These are phyloP conservation scores for Caenorhabditis sp. DNA, from an alignment of 2,888 invertebrate species.

Conservation along the genomic window DNA sequence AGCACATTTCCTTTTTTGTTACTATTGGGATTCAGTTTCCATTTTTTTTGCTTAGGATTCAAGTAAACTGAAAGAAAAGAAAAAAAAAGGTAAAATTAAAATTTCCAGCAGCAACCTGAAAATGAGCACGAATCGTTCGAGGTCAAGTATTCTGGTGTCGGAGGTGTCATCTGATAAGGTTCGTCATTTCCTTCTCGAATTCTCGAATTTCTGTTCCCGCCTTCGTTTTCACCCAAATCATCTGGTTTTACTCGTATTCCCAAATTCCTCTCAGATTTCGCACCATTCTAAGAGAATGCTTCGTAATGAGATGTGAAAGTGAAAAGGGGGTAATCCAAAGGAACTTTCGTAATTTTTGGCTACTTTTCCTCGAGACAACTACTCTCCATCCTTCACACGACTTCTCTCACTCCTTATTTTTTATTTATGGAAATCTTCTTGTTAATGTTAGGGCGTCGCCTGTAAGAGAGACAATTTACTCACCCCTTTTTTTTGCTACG, in stretches of 20 bases:
- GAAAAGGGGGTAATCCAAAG: conserved; percentile 1
- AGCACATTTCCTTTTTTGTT: background rate
- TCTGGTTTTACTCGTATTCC: conserved; percentile 51
- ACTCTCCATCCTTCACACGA: conserved; percentile 12
- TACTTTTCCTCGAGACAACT: background rate
- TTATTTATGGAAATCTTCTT: conserved; percentile 64
- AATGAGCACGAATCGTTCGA: conserved; percentile 46
- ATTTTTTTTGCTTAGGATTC: conserved; percentile 14
- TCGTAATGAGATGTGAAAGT: conserved; percentile 54
- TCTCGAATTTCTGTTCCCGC: conserved; percentile 21
- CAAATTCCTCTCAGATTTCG: conserved; percentile 50
- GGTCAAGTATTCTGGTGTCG: conserved; percentile 46
- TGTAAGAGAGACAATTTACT: conserved; percentile 38
- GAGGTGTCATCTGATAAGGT: conserved; percentile 59
- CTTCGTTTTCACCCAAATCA: conserved; percentile 7
- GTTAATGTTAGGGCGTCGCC: conserved; percentile 43
- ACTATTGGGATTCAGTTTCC: background rate
- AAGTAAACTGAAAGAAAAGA: too few relatives aligned
- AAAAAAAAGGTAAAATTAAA: too few relatives aligned
- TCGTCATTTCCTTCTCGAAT: conserved; percentile 25
- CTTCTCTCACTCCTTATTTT: conserved; percentile 43
- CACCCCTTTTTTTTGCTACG: background rate
- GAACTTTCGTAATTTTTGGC: conserved; percentile 50
- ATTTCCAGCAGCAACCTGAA: background rate
- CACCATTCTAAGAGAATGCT: background rate